Base-by-base conservation (phyloP, 2,888 invertebrate species). In the Anthrax anthrax region DNA sequence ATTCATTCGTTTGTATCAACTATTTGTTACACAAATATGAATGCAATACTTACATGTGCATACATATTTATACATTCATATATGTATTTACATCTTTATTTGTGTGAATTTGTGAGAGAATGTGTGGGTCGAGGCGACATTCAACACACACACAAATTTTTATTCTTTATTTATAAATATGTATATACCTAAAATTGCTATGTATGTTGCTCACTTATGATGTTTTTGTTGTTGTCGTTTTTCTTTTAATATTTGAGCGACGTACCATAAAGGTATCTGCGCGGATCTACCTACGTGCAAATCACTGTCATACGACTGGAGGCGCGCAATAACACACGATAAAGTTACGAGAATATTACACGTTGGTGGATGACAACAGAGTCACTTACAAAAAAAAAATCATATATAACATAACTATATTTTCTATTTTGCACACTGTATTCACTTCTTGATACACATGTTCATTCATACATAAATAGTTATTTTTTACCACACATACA, bases 291-390 rank as follows among this genome's bases (percentile, higher is more conserved):
- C 49, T 47, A 49, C 49, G 49, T 49, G 49, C 42, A 17, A 17
- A 34, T 17, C 27, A 39, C 17, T 42, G 42, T 44, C 44, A 47
- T 39, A 8, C 44, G 37, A 42, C 27, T 37, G 39, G 38, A 42
- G 37, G 44, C 47, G 47, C 47, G 44, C 44, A 44, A 45, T 43
- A 32, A 12, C 12, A 12, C 12, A 32, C 29, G 29, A 32, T 32
- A 12, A 32, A 32, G 29, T 32, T 32, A 32, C 29, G 41, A 45
- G 44, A 47, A 39, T 39, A 19, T 44, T 39, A 27, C 47, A 49
- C 49, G 49, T 49, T 47, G 49, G 49, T 39, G 49, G 47, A 39
- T 44, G 23, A 32, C 29, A 32, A 32, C 29, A 32, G 46, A 49
- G 49, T 49, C 43, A 44, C 36, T 42, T 47, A 47, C 47, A 44